Conservation (phyloP, 2,888 invertebrate species). For the Andrena hattorfiana region DNA sequence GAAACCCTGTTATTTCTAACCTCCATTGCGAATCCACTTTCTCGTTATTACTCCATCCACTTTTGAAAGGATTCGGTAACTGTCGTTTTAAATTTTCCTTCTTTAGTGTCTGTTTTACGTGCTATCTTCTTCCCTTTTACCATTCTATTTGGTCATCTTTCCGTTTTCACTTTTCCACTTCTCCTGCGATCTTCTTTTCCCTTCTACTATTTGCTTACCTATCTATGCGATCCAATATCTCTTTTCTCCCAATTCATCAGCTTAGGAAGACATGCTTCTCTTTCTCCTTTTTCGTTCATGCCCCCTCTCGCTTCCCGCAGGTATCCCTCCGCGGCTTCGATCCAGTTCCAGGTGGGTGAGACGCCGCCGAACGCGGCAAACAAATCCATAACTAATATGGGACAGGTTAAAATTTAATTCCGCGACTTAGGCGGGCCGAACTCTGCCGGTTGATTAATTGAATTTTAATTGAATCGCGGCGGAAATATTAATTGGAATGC, state of each 20-base stretch:
- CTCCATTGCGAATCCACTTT: not conserved
- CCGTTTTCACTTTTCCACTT: not conserved
- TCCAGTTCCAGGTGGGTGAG: not conserved
- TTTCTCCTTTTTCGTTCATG: not conserved
- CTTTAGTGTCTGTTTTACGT: not conserved
- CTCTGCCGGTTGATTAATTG: conserved; percentile 78
- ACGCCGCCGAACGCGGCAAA: conserved; percentile 61
- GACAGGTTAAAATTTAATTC: conserved; percentile 82
- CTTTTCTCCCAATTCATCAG: no score
- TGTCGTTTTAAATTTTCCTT: not conserved
- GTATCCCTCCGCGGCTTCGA: not conserved
- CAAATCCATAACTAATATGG: conserved; percentile 81
- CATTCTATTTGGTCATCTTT: not conserved
- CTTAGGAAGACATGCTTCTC: no score
- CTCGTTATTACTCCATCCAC: not conserved
- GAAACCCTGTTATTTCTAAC: conserved; percentile 11
- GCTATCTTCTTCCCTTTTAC: not conserved
- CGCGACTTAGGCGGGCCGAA: conserved; percentile 70
- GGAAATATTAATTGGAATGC: conserved; percentile 80
- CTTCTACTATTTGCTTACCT: no score
- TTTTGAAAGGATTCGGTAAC: conserved; percentile 6
- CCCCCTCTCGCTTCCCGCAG: not conserved
- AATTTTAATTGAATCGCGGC: conserved; percentile 81
- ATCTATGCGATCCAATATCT: no score
- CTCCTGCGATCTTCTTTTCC: not conserved